These are phyloP conservation scores for Cebidichthys violaceus DNA, from an alignment of 2,113 vertebrate genomes.

Conservation along the genomic window DNA sequence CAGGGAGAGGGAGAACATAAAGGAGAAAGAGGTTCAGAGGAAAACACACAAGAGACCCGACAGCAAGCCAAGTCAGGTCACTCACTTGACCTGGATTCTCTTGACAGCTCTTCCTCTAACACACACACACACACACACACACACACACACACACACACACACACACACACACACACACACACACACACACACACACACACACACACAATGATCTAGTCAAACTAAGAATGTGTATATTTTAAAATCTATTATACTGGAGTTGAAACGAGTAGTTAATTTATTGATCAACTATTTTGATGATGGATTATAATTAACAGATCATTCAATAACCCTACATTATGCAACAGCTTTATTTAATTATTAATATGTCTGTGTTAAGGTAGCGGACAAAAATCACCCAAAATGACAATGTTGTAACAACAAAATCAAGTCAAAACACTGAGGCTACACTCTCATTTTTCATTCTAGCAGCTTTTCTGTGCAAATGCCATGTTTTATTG, in stretches of 20 bases:
- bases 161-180: not conserved
- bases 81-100: slow-evolving; percentile 55
- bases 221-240: not conserved
- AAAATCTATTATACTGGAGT: not conserved
- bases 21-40: not conserved
- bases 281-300: not conserved
- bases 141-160: not conserved
- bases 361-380: not conserved
- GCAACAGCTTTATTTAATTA: not conserved
- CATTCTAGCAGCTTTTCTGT: not conserved
- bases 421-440: not conserved
- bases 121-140: not conserved
- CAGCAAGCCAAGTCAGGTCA: slow-evolving; percentile 27
- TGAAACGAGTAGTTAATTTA: not conserved
- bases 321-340: not conserved
- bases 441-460: not conserved
- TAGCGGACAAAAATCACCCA: not conserved
- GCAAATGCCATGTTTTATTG: not conserved
- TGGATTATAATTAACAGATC: not conserved
- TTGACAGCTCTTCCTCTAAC: slow-evolving; percentile 35
- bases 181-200: slow-evolving; percentile 8
- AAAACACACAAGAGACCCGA: slow-evolving; percentile 4
- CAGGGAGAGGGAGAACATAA: not conserved
- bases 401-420: not conserved
- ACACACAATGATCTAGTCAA: not conserved